These are phyloP conservation scores for Pampusana beccarii DNA, from an alignment of 2,113 vertebrate genomes.

Conservation along the genomic window DNA sequence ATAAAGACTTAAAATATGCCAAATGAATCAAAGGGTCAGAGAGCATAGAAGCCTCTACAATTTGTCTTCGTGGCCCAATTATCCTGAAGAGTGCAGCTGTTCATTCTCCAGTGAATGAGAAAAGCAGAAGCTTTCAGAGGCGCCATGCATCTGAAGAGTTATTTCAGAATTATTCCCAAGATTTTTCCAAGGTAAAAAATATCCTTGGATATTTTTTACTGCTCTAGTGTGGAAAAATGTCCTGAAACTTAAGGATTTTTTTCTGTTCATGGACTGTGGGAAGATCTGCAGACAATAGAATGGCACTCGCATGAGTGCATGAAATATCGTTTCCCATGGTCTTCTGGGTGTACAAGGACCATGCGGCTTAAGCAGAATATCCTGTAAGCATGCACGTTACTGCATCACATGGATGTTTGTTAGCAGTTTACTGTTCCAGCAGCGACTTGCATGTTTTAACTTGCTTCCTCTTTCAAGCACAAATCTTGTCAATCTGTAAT, in stretches of 20 bases:
- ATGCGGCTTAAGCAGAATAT: neutral
- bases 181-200: neutral
- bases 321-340: neutral
- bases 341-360: neutral
- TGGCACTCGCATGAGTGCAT: neutral
- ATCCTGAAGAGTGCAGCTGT: neutral
- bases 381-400: neutral
- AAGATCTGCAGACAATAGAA: conserved; percentile 2
- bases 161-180: neutral
- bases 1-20: neutral
- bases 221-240: neutral
- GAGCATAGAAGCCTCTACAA: neutral
- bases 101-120: neutral
- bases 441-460: neutral
- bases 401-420: neutral
- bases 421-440: neutral
- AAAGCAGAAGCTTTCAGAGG: neutral
- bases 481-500: neutral
- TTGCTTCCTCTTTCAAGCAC: neutral
- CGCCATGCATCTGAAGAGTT: neutral
- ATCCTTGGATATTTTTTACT: neutral
- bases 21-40: neutral
- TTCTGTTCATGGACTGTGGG: neutral
- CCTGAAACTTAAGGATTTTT: neutral
- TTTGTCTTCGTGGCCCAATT: neutral